Percentiles rank a stretch among this genome's conserved stretches.
Conservation (phyloP, 2,113 vertebrate species). For the Raja brachyura region DNA sequence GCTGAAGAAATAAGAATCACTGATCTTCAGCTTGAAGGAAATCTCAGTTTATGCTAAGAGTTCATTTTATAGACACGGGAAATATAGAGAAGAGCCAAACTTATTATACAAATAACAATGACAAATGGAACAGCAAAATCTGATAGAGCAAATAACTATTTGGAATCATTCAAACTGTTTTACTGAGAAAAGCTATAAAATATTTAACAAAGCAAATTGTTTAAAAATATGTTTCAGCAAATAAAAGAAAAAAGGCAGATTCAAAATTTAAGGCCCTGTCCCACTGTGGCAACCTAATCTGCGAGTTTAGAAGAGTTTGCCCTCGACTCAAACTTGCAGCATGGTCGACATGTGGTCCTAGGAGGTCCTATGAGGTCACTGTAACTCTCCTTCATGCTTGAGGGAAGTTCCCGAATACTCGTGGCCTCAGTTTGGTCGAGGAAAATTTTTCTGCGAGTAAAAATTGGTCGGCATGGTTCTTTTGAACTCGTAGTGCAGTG, state of each 20-base stretch:
- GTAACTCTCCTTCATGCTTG: too few species aligned
- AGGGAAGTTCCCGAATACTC: too few species aligned
- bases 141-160: conserved; percentile 58
- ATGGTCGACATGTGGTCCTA: too few species aligned
- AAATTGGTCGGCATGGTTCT: too few species aligned
- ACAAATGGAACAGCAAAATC: conserved; percentile 54
- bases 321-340: too few species aligned
- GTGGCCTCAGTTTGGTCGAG: too few species aligned
- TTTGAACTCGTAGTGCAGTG: too few species aligned
- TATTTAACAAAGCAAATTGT: conserved; percentile 59
- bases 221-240: conserved; percentile 64
- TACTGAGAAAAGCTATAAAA: conserved; percentile 66
- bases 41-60: conserved; percentile 59
- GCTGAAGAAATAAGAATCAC: conserved; percentile 62
- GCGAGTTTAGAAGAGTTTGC: too few species aligned
- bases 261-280: conserved; percentile 47
- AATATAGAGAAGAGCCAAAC: conserved; percentile 60
- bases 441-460: too few species aligned
- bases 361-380: too few species aligned
- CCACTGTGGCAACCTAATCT: too few species aligned
- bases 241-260: conserved; percentile 72
- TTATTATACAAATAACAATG: conserved; percentile 61
- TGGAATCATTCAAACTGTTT: conserved; percentile 40
- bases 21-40: conserved; percentile 60
- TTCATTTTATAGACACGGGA: conserved; percentile 61